These are phyloP conservation scores for Rhopalosiphum nymphaeae DNA, from an alignment of 2,888 invertebrate species.

Conservation along the genomic window DNA sequence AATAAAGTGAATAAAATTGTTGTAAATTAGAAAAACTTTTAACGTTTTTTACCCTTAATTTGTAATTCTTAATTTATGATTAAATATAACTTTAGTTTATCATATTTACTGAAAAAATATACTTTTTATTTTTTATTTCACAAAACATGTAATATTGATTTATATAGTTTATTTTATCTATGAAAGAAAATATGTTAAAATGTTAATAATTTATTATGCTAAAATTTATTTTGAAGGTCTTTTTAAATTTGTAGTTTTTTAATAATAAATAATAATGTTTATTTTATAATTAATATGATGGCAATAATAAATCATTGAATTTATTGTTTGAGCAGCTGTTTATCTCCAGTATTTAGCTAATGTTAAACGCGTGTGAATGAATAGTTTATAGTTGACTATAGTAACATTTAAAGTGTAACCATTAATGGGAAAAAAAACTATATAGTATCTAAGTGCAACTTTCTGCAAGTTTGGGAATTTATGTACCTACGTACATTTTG, in stretches of 20 bases:
- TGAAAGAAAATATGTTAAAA: not conserved
- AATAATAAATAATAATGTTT: not conserved
- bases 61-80: not conserved
- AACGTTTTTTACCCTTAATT: too few relatives aligned
- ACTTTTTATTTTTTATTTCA: not conserved
- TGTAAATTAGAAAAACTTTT: constrained; percentile 18
- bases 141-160: not conserved
- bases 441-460: not conserved
- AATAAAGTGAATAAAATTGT: constrained; percentile 33
- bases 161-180: not conserved
- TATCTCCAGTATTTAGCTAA: not conserved
- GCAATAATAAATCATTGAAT: not conserved
- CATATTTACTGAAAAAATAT: not conserved
- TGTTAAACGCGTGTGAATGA: not conserved
- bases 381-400: not conserved
- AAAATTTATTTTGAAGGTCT: not conserved
- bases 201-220: not conserved
- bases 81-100: not conserved
- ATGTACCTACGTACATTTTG: constrained; percentile 6
- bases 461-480: constrained; percentile 15
- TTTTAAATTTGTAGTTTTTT: not conserved
- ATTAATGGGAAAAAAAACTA: not conserved
- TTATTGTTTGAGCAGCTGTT: not conserved
- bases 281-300: not conserved
- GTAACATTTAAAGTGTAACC: not conserved